Evolutionary conservation across 23 tunicate species (phyloP).

Genomic region (Halocynthia aurantium): DNA sequence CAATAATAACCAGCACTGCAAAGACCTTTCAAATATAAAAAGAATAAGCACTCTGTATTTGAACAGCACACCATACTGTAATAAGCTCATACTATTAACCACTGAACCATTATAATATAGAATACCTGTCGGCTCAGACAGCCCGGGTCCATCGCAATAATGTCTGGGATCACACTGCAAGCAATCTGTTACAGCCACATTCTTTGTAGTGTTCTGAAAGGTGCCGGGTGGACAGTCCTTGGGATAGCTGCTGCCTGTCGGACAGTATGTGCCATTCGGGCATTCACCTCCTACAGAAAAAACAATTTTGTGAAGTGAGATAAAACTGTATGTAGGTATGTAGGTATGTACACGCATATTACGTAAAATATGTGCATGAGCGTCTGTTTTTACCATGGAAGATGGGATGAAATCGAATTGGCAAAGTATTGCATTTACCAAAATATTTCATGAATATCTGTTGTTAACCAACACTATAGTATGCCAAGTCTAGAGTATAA

Average conservation of each 20-base stretch:
- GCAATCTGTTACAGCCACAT: slow-evolving; percentile 45
- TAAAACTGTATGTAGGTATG: neutral
- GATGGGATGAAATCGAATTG: neutral
- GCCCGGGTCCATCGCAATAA: slow-evolving; percentile 60
- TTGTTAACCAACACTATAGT: neutral
- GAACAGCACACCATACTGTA: neutral
- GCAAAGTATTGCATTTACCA: neutral
- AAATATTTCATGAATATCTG: neutral
- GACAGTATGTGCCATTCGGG: slow-evolving; percentile 69
- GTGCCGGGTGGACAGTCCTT: slow-evolving; percentile 67
- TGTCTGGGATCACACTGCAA: slow-evolving; percentile 49
- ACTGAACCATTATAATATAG: neutral
- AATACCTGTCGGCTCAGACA: slow-evolving; percentile 41
- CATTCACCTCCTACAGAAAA: slow-evolving; percentile 64
- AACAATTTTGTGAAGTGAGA: no score
- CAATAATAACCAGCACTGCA: slow-evolving; percentile 81
- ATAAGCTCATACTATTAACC: no score
- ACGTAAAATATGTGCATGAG: neutral
- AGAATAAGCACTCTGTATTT: neutral
- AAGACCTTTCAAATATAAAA: slow-evolving; percentile 12
- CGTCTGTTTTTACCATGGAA: no score
- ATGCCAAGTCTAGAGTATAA: neutral
- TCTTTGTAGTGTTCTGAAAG: slow-evolving; percentile 14
- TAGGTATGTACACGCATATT: neutral
- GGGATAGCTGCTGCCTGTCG: slow-evolving; percentile 42